These are phyloP conservation scores for Sprattus sprattus DNA, from an alignment of 2,113 vertebrate genomes.

Conservation along the genomic window DNA sequence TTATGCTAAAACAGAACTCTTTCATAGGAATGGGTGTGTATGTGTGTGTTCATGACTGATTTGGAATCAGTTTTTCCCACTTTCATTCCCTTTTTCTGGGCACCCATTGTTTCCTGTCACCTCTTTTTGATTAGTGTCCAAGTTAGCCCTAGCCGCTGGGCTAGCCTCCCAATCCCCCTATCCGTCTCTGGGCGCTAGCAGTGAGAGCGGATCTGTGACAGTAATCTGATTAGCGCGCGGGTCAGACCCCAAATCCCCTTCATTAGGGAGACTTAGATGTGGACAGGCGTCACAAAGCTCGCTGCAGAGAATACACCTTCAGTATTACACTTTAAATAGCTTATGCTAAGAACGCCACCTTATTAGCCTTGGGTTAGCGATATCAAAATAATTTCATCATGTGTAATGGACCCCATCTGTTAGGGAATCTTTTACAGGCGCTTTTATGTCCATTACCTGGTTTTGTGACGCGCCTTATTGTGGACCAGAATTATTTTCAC, in stretches of 20 bases:
- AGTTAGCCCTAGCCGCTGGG: neutral
- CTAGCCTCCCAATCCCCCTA: neutral
- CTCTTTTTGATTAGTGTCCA: neutral
- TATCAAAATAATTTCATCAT: constrained; percentile 45
- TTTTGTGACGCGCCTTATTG: neutral
- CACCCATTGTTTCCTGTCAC: neutral
- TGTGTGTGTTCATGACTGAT: constrained; percentile 16
- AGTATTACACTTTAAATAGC: constrained; percentile 54
- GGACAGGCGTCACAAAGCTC: constrained; percentile 47
- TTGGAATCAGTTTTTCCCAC: constrained; percentile 21
- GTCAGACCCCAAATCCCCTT: constrained; percentile 35
- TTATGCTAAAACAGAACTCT: neutral
- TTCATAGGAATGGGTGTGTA: neutral
- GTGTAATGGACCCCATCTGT: constrained; percentile 10
- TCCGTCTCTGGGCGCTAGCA: constrained; percentile 18
- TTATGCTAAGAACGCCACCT: constrained; percentile 38
- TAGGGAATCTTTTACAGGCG: neutral
- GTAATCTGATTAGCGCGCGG: constrained; percentile 48
- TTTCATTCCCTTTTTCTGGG: constrained; percentile 17
- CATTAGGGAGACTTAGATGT: constrained; percentile 30
- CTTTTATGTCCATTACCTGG: neutral
- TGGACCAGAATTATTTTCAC: neutral
- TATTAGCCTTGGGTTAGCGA: constrained; percentile 44
- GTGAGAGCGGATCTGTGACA: constrained; percentile 31
- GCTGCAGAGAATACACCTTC: constrained; percentile 52